Percentiles rank a stretch among this genome's conserved stretches.
Conservation (phyloP, 2,888 invertebrate species). For the Unio delphinus region DNA sequence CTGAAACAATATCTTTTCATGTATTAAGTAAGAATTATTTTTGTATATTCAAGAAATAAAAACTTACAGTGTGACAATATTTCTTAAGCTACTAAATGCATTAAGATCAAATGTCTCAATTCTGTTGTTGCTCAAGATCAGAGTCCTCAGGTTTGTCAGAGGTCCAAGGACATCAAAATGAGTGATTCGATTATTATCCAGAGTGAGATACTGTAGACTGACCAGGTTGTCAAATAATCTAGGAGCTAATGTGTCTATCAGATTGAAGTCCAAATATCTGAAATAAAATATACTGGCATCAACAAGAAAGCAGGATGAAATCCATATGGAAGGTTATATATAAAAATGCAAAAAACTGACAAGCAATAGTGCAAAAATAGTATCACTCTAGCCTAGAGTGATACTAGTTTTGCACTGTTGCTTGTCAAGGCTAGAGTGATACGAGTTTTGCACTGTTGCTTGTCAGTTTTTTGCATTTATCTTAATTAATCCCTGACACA, state of each 20-base stretch:
- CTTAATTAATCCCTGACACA: too few species aligned
- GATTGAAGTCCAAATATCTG: constrained; percentile 21
- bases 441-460: too few species aligned
- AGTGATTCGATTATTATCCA: constrained; percentile 25
- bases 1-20: too few species aligned
- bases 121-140: constrained; percentile 37
- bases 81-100: constrained; percentile 34
- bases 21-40: too few species aligned
- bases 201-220: constrained; percentile 7
- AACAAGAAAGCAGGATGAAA: not conserved
- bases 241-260: constrained; percentile 10
- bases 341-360: too few species aligned
- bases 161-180: constrained; percentile 36
- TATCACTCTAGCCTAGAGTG: too few species aligned
- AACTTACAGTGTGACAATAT: constrained; percentile 2
- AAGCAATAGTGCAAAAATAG: too few species aligned
- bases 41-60: too few species aligned
- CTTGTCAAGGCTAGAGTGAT: too few species aligned
- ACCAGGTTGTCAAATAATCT: constrained; percentile 15
- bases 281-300: constrained; percentile 1
- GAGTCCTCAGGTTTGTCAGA: constrained; percentile 19
- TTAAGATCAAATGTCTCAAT: constrained; percentile 38
- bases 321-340: too few species aligned
- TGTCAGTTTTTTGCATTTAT: too few species aligned
- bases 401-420: too few species aligned